These are phyloP conservation scores for Hestina assimilis DNA, from an alignment of 1,140 invertebrate species.

Conservation along the genomic window DNA sequence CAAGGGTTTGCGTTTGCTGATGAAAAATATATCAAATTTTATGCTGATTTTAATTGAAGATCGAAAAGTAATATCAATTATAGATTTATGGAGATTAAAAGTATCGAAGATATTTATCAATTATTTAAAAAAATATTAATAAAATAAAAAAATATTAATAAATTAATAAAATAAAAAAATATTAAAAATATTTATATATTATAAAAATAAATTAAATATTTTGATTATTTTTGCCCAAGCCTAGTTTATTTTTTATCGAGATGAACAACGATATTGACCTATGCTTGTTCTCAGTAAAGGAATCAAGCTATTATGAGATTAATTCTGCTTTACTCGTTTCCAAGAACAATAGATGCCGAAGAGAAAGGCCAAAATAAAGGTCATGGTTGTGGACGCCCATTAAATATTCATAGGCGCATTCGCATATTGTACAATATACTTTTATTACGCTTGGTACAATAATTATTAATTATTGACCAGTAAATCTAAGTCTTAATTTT, in stretches of 20 bases:
- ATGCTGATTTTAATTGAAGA: no score
- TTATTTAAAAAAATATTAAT: no score
- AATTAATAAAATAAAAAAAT: no score
- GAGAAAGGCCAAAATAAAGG: constrained; percentile 64
- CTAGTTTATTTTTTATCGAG: constrained; percentile 4
- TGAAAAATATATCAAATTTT: no score
- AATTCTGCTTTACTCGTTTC: constrained; percentile 21
- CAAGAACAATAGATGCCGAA: constrained; percentile 58
- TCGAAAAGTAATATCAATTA: no score
- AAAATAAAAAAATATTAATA: no score
- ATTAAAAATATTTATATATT: no score
- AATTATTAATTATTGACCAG: not conserved
- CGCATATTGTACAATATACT: constrained; percentile 42
- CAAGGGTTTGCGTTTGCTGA: no score
- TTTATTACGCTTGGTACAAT: constrained; percentile 40
- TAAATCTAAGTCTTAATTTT: not conserved
- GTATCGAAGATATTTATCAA: no score
- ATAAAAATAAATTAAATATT: no score
- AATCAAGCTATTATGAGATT: constrained; percentile 8
- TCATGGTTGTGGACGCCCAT: constrained; percentile 52
- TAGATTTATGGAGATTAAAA: no score
- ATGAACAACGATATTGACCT: constrained; percentile 3
- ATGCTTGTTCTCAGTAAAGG: not conserved
- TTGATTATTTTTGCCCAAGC: no score
- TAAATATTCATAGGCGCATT: constrained; percentile 65